Base-by-base conservation (phyloP, 2,888 invertebrate genomes). In the Xanthia icteritia region DNA sequence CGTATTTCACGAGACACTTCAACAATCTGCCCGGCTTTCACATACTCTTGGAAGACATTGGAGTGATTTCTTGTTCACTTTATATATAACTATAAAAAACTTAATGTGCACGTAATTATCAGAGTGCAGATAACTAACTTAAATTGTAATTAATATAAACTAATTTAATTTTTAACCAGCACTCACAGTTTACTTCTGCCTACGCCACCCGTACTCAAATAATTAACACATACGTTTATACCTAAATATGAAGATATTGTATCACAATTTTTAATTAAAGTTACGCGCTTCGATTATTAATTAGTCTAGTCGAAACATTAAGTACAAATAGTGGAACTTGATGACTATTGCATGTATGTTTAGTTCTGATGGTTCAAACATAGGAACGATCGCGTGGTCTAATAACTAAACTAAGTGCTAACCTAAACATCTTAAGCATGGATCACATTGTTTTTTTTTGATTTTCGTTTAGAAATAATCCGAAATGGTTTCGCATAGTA, bases 341-440 rank as follows among this genome's bases (percentile, higher is more conserved):
- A 91, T 91, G 92, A 93, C 94, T 95, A 93, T 94, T 95, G 93
- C 91, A 87, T 90, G 84, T 85, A 89, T 91, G 91, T 91, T 74
- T 86, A 88, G 77, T 85, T 92, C 93, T 92, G 92, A 93, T 92
- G 93, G 92, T 93, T 93, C 91, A 87, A 90, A 90, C 88, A 93
- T 95, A 96, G 96, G 96, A 96, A 96, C 96, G 92, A 95, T 93
- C 89, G 92, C 90, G 89, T 92, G 88, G 91, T 92, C 89, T 92
- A 89, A 88, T 90, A 31, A 2, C 2, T 2, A 31, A 89, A 89
- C 92, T 93, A 94, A 92, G 89, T 83, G 73, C 87, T 94, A 93
- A 89, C 86, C 92, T 93, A 92, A 89, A 89, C 88, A 86, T 91
- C 92, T 92, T 93, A 94, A 90, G 89, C 91, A 90, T 91, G 92